A percentile compares a stretch with the other conserved stretches of the same genome.
These are phyloP conservation scores for Heterochromis multidens DNA, from an alignment of 2,113 vertebrate genomes.

Conservation along the genomic window DNA sequence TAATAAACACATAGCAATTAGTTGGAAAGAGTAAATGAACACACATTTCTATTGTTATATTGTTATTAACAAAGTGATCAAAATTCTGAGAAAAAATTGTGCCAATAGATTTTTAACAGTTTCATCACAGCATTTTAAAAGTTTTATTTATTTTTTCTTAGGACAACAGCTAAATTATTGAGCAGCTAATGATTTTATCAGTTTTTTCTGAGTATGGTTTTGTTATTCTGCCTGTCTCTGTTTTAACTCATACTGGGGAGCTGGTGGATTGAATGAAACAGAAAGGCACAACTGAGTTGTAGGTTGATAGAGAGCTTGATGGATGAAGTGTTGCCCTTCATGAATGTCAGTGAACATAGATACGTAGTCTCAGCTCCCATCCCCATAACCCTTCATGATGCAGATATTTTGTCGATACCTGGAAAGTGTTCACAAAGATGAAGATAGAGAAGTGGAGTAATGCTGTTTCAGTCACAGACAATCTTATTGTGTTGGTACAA, in stretches of 20 bases:
- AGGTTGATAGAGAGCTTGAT: slow-evolving; percentile 8
- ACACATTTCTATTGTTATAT: too few species aligned
- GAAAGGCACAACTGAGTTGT: slow-evolving; percentile 8
- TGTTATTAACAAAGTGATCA: too few species aligned
- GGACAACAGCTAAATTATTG: too few species aligned
- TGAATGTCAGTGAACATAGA: slow-evolving; percentile 20
- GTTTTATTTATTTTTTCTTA: too few species aligned
- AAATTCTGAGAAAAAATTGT: too few species aligned
- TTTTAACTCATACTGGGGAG: not conserved
- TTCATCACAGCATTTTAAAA: too few species aligned
- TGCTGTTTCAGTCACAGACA: not conserved
- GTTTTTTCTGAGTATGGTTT: too few species aligned
- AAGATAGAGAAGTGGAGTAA: not conserved
- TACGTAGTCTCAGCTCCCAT: not conserved
- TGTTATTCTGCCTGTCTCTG: too few species aligned
- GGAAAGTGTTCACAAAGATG: not conserved
- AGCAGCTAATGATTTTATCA: too few species aligned
- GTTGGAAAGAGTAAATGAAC: not conserved
- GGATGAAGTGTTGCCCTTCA: slow-evolving; percentile 42
- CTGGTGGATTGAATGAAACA: slow-evolving; percentile 8
- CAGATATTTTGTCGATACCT: slow-evolving; percentile 7
- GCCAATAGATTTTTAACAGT: too few species aligned
- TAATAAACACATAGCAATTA: not conserved
- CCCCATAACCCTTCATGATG: slow-evolving; percentile 20
- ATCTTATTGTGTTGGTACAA: too few species aligned